Evolutionary conservation across 2,888 invertebrate species (phyloP).

Genomic region (Nymphalis urticae): DNA sequence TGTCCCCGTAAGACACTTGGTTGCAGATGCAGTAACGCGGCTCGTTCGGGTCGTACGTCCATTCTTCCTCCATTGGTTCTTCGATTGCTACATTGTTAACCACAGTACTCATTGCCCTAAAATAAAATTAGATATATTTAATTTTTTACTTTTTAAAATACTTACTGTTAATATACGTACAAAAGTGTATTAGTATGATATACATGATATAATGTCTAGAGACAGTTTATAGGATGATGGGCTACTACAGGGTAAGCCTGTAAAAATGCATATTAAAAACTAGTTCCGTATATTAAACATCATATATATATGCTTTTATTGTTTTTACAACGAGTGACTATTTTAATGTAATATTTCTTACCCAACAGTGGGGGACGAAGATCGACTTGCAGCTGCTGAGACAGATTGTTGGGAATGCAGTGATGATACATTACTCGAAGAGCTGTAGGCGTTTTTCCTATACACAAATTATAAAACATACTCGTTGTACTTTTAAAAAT

Average conservation of each 20-base stretch:
- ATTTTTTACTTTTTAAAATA: too few relatives aligned
- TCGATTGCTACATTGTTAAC: constrained; percentile 74
- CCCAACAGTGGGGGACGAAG: constrained; percentile 75
- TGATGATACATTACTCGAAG: constrained; percentile 53
- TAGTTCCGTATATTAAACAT: too few relatives aligned
- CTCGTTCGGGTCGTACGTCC: constrained; percentile 98
- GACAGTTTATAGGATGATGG: too few relatives aligned
- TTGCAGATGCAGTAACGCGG: constrained; percentile 97
- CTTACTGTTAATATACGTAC: too few relatives aligned
- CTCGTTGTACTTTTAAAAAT: neutral
- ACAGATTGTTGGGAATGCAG: constrained; percentile 58
- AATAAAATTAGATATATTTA: constrained; percentile 11
- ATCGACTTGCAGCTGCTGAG: constrained; percentile 66
- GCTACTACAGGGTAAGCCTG: too few relatives aligned
- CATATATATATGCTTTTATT: too few relatives aligned
- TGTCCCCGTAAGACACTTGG: constrained; percentile 98
- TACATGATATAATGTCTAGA: too few relatives aligned
- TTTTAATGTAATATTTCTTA: constrained; percentile 43
- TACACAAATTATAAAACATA: constrained; percentile 12
- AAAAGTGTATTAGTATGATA: too few relatives aligned
- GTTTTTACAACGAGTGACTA: too few relatives aligned
- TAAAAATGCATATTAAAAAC: too few relatives aligned
- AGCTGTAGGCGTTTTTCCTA: constrained; percentile 67
- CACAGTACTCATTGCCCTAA: constrained; percentile 75
- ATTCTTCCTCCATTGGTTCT: constrained; percentile 86